Evolutionary conservation across 2,113 vertebrate species (phyloP), one percentile per base, ranked within the genome.

Genomic region (Toxotes chatareus): DNA sequence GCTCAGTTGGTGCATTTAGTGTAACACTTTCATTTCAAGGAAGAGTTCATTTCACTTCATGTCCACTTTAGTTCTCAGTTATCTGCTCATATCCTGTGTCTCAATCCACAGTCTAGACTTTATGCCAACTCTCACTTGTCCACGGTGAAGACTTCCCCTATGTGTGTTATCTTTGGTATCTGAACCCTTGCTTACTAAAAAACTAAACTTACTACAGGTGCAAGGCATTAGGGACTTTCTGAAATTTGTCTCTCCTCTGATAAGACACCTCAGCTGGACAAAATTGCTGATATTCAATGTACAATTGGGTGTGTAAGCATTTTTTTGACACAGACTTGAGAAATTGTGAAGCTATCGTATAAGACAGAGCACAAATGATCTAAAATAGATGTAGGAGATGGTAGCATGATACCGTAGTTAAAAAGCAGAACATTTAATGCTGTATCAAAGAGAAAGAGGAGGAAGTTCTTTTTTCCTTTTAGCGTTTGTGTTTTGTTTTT

Each of bases 361-460:
- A 7, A 34, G 13, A 7, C 17, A 31, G 5, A 6, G 57, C 57
- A 17, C 57, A 34, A 6, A 5, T 57, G 23, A 31, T 32, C 27
- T 16, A 16, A 6, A 12, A 57, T 12, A 47, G 34, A 40, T 21
- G 32, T n/a, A 17, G 59, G 42, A 36, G 17, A 12, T 67, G 23
- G 67, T 42, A 65, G 21, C 49, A 51, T 65, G 23, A 68, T 23
- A 11, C 10, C 73, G 38, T 42, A 55, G 19, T 67, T 63, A 55
- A 85, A 89, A 86, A 89, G 76, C 81, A 83, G 71, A 88, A 91
- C 70, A 70, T 27, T 71, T 23, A 60, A 40, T 36, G 67, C 49
- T 78, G 62, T 2, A 61, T 81, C 40, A 60, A 19, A 64, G 23
- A 7, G 36, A 7, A 38, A 8, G 38, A 76, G 19, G 38, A 62